Conservation (phyloP, 1,140 invertebrate species). For the Drosophila tsacasi region DNA sequence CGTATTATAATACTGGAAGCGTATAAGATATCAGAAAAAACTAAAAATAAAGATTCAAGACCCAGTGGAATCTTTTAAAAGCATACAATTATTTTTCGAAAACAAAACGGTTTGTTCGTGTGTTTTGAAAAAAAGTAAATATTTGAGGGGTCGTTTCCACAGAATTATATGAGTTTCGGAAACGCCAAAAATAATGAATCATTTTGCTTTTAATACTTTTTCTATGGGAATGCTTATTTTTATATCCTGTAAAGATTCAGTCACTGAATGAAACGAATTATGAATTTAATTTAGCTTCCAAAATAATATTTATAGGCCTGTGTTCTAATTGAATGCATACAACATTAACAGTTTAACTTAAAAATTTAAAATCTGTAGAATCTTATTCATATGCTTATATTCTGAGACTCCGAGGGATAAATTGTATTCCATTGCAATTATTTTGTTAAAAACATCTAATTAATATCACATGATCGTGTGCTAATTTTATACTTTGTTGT, state of each 20-base stretch:
- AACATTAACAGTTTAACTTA: neutral
- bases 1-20: neutral
- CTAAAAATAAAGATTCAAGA: neutral
- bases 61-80: neutral
- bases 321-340: neutral
- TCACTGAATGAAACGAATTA: neutral
- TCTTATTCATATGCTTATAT: too few species aligned
- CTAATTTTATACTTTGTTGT: conserved; percentile 1
- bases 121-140: neutral
- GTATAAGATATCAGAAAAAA: too few species aligned
- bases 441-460: conserved; percentile 11
- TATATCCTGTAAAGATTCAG: neutral
- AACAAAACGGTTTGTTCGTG: neutral
- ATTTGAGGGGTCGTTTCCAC: neutral
- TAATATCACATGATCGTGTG: neutral
- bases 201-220: conserved; percentile 4
- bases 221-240: neutral
- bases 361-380: neutral
- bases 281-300: neutral
- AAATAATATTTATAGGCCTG: neutral
- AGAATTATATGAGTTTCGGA: conserved; percentile 9
- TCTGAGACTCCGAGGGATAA: neutral
- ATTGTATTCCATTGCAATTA: neutral
- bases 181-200: neutral
- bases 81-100: neutral